Conservation (phyloP, 2,113 vertebrate genomes). For the Thymallus thymallus region DNA sequence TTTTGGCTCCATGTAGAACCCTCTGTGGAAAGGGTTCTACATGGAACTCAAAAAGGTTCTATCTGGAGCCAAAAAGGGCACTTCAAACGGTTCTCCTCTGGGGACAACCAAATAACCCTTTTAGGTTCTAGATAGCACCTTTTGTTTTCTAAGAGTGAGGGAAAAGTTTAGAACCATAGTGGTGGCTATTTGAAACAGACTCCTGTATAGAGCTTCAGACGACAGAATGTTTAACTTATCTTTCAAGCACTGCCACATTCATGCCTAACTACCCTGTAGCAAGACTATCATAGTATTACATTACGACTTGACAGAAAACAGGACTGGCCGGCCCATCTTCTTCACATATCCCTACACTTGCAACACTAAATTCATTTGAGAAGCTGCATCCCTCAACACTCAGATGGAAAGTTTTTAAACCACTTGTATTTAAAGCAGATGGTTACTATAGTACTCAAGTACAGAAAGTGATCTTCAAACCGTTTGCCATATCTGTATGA, state of each 20-base stretch:
- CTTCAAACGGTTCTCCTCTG: no score
- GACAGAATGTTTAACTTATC: conserved; percentile 15
- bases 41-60: no score
- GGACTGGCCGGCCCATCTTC: background rate
- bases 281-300: background rate
- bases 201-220: conserved; percentile 15
- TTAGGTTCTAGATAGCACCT: no score
- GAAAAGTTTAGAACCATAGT: background rate
- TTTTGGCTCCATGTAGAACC: no score
- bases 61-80: no score
- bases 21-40: no score
- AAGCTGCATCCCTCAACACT: background rate
- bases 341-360: background rate
- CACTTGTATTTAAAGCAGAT: background rate
- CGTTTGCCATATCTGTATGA: conserved; percentile 8
- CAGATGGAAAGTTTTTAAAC: background rate
- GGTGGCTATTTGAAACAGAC: conserved; percentile 13
- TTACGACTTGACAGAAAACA: background rate
- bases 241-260: conserved; percentile 7
- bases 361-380: no score
- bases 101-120: no score
- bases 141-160: no score
- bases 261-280: background rate
- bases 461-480: background rate
- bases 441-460: background rate